Conservation (phyloP, 2,888 invertebrate species). For the Hypomecis atomaria region DNA sequence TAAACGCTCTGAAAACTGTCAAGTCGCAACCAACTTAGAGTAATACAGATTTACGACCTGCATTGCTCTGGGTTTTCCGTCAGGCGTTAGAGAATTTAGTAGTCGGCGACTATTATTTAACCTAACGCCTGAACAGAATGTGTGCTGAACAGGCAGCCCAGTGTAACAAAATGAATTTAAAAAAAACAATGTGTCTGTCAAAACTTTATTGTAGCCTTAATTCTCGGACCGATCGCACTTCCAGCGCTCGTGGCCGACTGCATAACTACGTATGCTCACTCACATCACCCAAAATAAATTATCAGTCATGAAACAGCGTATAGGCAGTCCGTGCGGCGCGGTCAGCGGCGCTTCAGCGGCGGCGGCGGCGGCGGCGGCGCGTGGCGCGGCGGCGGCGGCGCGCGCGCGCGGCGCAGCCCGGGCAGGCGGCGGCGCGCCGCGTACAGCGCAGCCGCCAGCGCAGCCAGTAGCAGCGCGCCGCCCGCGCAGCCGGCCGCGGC, state of each 20-base stretch:
- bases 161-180: too few relatives aligned
- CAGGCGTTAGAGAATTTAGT: too few relatives aligned
- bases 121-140: too few relatives aligned
- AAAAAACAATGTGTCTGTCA: not conserved
- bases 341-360: constrained; percentile 34
- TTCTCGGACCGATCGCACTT: not conserved
- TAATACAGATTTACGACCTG: too few relatives aligned
- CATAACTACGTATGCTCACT: not conserved
- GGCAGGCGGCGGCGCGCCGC: constrained; percentile 62
- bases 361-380: constrained; percentile 42
- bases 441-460: constrained; percentile 86
- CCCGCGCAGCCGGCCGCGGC: constrained; percentile 89
- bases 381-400: constrained; percentile 47
- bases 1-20: too few relatives aligned
- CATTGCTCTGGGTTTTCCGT: too few relatives aligned
- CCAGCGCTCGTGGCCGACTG: not conserved
- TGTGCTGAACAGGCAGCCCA: too few relatives aligned
- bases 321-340: not conserved
- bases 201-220: not conserved
- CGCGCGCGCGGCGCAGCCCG: constrained; percentile 35
- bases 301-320: not conserved
- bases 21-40: too few relatives aligned
- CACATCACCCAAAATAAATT: constrained; percentile 7
- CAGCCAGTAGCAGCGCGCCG: constrained; percentile 87
- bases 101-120: too few relatives aligned